Base-by-base conservation (phyloP, 2,113 vertebrate genomes). In the Mustela nigripes region DNA sequence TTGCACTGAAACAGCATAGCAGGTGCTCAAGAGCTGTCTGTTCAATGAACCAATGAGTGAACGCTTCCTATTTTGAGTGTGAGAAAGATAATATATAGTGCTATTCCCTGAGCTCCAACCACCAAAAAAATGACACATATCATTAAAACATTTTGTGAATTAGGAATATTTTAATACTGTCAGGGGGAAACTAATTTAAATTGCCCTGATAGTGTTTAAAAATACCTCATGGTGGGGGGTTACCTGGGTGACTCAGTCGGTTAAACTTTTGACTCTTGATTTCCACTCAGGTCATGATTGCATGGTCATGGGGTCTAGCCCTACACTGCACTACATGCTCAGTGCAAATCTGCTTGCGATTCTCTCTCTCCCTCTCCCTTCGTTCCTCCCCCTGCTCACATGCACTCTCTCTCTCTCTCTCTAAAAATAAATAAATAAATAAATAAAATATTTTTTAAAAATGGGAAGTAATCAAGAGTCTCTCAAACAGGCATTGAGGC, bases 181-280 rank as follows among this genome's bases (percentile, higher is more conserved):
- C 42, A 84, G 4, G 73, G 24, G 28, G 67, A 94, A 95, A 82
- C 60, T 28, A 89, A 95, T 74, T 89, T 28, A 82, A 91, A 93
- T 71, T 78, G 63, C 33, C 22, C 31, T 84, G 6, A 88, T n/a
- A 91, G 2, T 58, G 18, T 56, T 95, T 73, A 69, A 60, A 89
- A 93, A 90, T 86, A 60, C 1, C 33, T 95, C 63, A 69, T 28
- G 67, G 67, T 0, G 7, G 33, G 67, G 4, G 33, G 16, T 8
- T 19, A 33, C 33, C 67, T 36, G 16, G 33, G 33, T 69, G 67
- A n/a, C 67, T 69, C 33, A 69, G 33, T 36, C 8, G 1, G 33
- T 69, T 69, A 69, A 69, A n/a, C 16, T 19, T 19, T 8, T 4
- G 33, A 69, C 16, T 69, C 67, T 69, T 19, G 67, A n/a, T n/a